Evolutionary conservation across 1,140 invertebrate species (phyloP).

Genomic region (Sitophilus oryzae): DNA sequence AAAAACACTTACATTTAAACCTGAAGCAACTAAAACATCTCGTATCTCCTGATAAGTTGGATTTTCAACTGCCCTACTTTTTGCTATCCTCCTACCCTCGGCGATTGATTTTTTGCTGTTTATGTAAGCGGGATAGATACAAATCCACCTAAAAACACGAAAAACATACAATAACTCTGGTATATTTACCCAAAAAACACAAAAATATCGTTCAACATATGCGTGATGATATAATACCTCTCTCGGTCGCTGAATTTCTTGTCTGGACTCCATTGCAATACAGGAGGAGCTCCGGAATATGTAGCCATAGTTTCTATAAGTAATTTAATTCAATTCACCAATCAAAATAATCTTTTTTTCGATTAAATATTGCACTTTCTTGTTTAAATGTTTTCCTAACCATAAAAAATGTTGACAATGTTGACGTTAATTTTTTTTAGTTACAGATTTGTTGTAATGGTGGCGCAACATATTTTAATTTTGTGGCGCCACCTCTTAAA

Average conservation of each 20-base stretch:
- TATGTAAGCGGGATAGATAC: constrained; percentile 93
- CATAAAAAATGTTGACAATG: too few species aligned
- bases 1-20: constrained; percentile 54
- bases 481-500: too few species aligned
- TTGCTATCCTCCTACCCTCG: constrained; percentile 78
- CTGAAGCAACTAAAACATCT: constrained; percentile 79
- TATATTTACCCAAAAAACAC: constrained; percentile 15
- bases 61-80: constrained; percentile 86
- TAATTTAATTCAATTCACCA: too few species aligned
- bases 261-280: constrained; percentile 45
- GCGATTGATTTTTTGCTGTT: constrained; percentile 89
- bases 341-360: too few species aligned
- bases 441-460: too few species aligned
- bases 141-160: constrained; percentile 76
- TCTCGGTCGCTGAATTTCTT: constrained; percentile 64
- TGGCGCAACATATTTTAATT: too few species aligned
- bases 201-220: background rate
- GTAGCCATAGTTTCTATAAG: too few species aligned
- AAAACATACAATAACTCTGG: background rate
- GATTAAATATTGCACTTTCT: too few species aligned
- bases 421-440: too few species aligned
- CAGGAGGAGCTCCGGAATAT: constrained; percentile 14
- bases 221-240: constrained; percentile 40
- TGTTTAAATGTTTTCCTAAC: too few species aligned
- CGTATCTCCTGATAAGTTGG: constrained; percentile 90